Evolutionary conservation across 2,888 invertebrate genomes (phyloP), one percentile per base, ranked within the genome.

Genomic region (Leptinotarsa rubiginosa): DNA sequence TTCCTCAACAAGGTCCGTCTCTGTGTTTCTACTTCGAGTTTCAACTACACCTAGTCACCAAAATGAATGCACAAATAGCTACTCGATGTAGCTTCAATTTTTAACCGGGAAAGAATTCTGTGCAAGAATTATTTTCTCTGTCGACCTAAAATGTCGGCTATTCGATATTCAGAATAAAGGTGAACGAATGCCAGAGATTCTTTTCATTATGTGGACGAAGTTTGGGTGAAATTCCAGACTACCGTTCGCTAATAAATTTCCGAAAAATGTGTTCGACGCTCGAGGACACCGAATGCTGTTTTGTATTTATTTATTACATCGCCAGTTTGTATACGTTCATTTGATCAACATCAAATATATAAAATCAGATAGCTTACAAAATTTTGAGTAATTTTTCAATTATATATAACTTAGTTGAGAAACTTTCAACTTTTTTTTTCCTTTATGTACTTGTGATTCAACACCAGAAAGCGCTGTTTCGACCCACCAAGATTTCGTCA

Each of bases 51-150:
- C 62, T 10, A 54, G 20, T 59, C 10, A 49, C 49, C 16, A 25
- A 62, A 62, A 69, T 59, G 16, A 70, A 62, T 47, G 47, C 49
- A 18, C 25, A 25, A 49, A 49, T 47, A 47, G 69, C 62, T n/a
- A 25, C 62, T 62, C 52, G 47, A 67, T 72, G 68, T 41, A 68
- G 50, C 64, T 72, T 72, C 47, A 20, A 54, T 54, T 65, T 54
- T 71, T 54, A 72, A 64, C 72, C 68, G 64, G 68, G 62, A 68
- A 68, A 41, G 59, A 72, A 72, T 72, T 66, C 72, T 72, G 62
- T 41, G n/a, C 65, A 47, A 71, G 25, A 65, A 25, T 59, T n/a
- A 62, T 62, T 31, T 62, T 31, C 31, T 62, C 25, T 31, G 54
- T 47, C 66, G 25, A 20, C 65, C 54, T n/a, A 54, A 25, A 71